phyloP scores from a whole-genome alignment of 2,113 vertebrate species.

The Eublepharis macularius region DNA sequence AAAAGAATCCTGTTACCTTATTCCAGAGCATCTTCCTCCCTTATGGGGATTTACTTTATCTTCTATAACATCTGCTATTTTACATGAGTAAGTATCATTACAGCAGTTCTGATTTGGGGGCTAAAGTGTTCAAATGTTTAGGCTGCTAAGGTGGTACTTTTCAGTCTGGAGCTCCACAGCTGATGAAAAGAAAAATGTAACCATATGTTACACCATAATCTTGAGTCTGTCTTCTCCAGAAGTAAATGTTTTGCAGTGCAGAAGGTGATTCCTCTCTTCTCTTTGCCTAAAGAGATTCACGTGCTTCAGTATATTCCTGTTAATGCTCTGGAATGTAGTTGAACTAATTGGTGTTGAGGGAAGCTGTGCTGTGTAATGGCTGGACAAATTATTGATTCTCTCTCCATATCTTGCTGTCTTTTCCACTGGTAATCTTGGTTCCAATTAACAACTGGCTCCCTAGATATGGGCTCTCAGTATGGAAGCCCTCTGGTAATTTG shows the following conservation, averaged over 20 bases:
- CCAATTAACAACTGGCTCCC: not conserved
- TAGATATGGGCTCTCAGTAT: not conserved
- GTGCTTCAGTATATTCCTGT: not conserved
- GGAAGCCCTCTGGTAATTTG: not conserved
- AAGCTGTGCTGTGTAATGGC: not conserved
- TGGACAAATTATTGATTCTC: not conserved
- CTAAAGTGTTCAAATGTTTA: conserved; percentile 44
- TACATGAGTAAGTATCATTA: conserved; percentile 45
- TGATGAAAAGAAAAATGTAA: not conserved
- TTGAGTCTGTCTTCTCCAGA: not conserved
- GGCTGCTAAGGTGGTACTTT: conserved; percentile 59
- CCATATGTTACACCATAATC: conserved; percentile 5
- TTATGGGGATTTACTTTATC: conserved; percentile 60
- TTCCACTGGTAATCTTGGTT: not conserved
- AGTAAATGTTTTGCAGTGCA: not conserved
- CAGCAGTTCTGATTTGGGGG: conserved; percentile 47
- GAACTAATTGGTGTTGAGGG: too few relatives aligned
- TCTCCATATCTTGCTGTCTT: not conserved
- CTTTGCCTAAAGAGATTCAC: not conserved
- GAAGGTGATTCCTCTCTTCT: conserved; percentile 25
- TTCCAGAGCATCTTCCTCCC: conserved; percentile 31
- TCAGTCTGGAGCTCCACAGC: conserved; percentile 28
- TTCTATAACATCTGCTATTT: conserved; percentile 66
- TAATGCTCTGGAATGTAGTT: not conserved
- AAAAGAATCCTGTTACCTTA: conserved; percentile 68